phyloP scores from a whole-genome alignment of 2,797 vertebrate genomes.

The Anguilla megastoma region DNA sequence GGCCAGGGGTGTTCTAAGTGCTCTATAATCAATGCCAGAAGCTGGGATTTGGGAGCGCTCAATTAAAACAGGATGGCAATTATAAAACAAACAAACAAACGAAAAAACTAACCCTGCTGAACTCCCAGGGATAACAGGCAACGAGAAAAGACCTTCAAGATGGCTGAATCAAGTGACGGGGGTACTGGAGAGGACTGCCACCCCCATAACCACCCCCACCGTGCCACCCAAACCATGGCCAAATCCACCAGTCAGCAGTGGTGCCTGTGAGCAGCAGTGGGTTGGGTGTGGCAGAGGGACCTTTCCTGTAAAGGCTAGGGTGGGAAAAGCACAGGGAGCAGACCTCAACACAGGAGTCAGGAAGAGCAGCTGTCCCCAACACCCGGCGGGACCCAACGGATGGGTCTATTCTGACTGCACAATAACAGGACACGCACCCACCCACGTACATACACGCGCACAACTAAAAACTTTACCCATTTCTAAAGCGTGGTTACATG shows the following conservation, averaged over 20 bases:
- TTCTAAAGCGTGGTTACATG: neutral
- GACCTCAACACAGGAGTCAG: neutral
- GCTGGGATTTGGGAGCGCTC: slow-evolving; percentile 3
- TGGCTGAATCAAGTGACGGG: neutral
- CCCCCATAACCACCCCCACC: neutral
- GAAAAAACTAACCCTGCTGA: neutral
- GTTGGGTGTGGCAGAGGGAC: neutral
- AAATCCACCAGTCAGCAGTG: neutral
- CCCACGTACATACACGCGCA: neutral
- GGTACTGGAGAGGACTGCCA: neutral
- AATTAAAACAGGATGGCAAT: neutral
- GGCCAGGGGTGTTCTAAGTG: neutral
- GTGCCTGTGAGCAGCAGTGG: neutral
- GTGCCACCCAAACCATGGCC: neutral
- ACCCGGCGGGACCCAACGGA: neutral
- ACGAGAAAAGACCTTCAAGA: neutral
- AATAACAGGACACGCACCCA: neutral
- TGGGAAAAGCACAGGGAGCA: slow-evolving; percentile 5
- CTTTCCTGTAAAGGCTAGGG: neutral
- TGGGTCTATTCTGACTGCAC: neutral
- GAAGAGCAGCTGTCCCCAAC: slow-evolving; percentile 5
- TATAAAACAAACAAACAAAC: neutral
- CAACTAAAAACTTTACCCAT: neutral
- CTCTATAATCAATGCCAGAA: neutral
- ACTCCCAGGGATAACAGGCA: neutral